phyloP scores from a whole-genome alignment of 2,113 vertebrate species.

The Vulpes lagopus region DNA sequence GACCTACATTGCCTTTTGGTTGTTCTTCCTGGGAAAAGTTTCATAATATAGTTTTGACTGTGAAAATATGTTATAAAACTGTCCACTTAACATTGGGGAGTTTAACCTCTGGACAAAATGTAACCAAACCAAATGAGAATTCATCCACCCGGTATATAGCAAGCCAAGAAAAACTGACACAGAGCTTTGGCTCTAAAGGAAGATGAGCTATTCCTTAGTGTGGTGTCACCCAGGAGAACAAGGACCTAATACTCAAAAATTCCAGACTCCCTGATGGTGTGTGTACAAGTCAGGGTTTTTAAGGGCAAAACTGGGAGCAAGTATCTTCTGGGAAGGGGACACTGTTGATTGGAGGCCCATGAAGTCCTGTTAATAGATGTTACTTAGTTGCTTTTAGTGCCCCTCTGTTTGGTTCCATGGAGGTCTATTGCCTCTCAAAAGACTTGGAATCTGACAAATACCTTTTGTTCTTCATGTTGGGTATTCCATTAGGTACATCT shows the following conservation, averaged over 20 bases:
- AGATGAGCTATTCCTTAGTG: background rate
- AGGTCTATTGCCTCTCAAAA: background rate
- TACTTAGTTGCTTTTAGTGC: background rate
- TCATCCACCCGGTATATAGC: background rate
- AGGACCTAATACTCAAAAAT: background rate
- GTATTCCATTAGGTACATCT: background rate
- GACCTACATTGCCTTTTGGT: background rate
- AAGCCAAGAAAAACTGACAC: background rate
- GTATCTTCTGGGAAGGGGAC: background rate
- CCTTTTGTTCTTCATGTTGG: background rate
- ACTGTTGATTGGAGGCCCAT: background rate
- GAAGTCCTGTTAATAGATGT: background rate
- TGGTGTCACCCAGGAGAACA: background rate
- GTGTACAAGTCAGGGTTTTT: background rate
- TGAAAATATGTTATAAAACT: constrained; percentile 8
- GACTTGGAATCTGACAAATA: too few relatives aligned
- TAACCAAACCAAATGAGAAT: background rate
- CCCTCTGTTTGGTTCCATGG: background rate
- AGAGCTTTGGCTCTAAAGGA: background rate
- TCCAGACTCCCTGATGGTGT: background rate
- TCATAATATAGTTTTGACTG: background rate
- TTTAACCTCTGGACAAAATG: background rate
- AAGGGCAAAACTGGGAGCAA: background rate
- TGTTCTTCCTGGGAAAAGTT: background rate
- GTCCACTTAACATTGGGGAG: background rate